Evolutionary conservation across 2,888 invertebrate species (phyloP), one percentile per base, ranked within the genome.

Genomic region (Amiota mariae): DNA sequence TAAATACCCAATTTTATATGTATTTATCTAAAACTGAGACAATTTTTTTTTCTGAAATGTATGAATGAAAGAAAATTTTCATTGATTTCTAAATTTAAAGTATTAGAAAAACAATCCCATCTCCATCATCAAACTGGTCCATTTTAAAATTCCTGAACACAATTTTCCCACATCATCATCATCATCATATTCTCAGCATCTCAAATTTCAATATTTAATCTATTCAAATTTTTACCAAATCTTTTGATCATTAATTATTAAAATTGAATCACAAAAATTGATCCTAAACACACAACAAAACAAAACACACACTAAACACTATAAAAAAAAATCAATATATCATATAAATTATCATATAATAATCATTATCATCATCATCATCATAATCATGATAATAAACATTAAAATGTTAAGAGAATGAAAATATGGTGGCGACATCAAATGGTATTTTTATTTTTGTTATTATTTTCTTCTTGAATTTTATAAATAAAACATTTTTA

Each of bases 181-280:
- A 36, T 6, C 36, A 36, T 36, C 36, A 6, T 36, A 2, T 36
- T 36, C 36, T 36, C 6, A 36, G 36, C 36, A 36, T 12, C 49
- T 47, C 10, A 13, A 4, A 13, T 20, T 47, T n/a, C 10, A 57
- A 51, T 18, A 73, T 59, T 15, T 49, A 61, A 70, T 48, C 59
- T 46, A 47, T 47, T 46, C 46, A 15, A 73, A 20, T 59, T 24
- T 24, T 48, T 20, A 20, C 59, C 12, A 12, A 6, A 59, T 68
- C 59, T 68, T 72, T 66, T 72, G 36, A 54, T 72, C 20, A 46
- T 57, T 63, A 63, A 56, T 36, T 46, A 48, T 20, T 73, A 73
- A 72, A 76, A 76, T 76, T 79, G 70, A 76, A 71, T 80, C 82
- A 80, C 78, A 81, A 73, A 76, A 74, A 77, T 79, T 75, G 73